Evolutionary conservation across 2,797 vertebrate genomes (phyloP).

Genomic region (Parauchenoglanis ngamensis): DNA sequence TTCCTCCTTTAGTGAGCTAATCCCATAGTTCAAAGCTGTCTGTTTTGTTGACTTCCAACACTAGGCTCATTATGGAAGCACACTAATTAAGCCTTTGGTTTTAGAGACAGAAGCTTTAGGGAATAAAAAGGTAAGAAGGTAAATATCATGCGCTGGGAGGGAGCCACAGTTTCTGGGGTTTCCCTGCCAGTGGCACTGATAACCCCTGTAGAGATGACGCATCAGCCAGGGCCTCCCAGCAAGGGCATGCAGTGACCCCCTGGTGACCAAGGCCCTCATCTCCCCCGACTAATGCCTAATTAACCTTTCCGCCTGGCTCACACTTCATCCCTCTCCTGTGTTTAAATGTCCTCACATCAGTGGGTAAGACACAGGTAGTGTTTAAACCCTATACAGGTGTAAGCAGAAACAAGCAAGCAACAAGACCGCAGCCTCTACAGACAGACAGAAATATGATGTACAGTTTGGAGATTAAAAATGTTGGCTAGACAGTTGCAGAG

Average conservation of each 20-base stretch:
- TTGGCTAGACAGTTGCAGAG: background rate
- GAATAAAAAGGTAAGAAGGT: slow-evolving; percentile 43
- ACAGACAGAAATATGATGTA: slow-evolving; percentile 11
- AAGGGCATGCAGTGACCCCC: slow-evolving; percentile 46
- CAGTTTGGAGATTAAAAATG: background rate
- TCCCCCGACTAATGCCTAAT: slow-evolving; percentile 77
- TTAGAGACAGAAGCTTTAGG: slow-evolving; percentile 32
- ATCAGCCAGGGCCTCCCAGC: slow-evolving; percentile 38
- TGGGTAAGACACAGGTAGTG: slow-evolving; percentile 16
- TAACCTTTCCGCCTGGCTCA: slow-evolving; percentile 72
- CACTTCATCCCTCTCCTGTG: slow-evolving; percentile 34
- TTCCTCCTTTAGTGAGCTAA: slow-evolving; percentile 10
- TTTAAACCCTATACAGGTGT: slow-evolving; percentile 19
- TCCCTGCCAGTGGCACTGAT: slow-evolving; percentile 35
- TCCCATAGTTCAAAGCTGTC: slow-evolving; percentile 44
- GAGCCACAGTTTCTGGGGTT: slow-evolving; percentile 53
- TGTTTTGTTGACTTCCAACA: slow-evolving; percentile 43
- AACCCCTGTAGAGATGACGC: slow-evolving; percentile 47
- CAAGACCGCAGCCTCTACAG: background rate
- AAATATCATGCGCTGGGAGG: slow-evolving; percentile 59
- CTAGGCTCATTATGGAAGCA: slow-evolving; percentile 41
- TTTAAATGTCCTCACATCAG: slow-evolving; percentile 49
- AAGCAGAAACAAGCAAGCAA: slow-evolving; percentile 10
- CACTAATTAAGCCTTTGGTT: slow-evolving; percentile 54
- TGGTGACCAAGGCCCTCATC: slow-evolving; percentile 47